Percentiles rank a stretch among this genome's conserved stretches.
Evolutionary conservation across 1,140 invertebrate genomes (phyloP).

Genomic region (Caenorhabditis brenneri): DNA sequence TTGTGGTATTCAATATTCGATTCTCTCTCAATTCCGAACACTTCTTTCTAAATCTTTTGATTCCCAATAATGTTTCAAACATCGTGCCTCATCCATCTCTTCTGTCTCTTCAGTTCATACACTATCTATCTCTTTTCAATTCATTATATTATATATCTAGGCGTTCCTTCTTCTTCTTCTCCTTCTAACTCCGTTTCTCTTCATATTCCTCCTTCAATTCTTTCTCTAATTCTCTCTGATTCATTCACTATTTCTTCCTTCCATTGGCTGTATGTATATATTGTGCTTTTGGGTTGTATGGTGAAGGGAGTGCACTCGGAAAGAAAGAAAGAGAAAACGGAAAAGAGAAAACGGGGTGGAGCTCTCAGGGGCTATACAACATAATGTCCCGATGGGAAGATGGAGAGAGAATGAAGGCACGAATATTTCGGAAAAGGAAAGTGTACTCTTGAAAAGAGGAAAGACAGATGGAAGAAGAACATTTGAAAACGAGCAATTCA

Average conservation of each 20-base stretch:
- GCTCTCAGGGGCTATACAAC: constrained; percentile 16
- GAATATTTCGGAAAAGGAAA: constrained; percentile 4
- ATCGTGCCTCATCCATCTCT: background rate
- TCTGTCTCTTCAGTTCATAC: background rate
- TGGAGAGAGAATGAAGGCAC: background rate
- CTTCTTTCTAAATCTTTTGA: background rate
- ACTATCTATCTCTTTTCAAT: background rate
- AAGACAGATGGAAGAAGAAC: background rate
- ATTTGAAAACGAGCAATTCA: background rate
- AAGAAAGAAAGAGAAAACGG: background rate
- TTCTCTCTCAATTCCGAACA: too few species aligned
- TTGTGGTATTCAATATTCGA: too few species aligned
- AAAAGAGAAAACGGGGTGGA: background rate
- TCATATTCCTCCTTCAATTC: background rate
- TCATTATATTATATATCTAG: constrained; percentile 24
- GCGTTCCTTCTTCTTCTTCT: background rate
- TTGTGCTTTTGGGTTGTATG: constrained; percentile 38
- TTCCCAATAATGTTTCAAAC: constrained; percentile 25
- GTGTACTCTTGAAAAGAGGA: background rate
- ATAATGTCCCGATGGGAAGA: constrained; percentile 3
- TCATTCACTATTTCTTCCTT: background rate
- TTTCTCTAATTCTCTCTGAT: background rate
- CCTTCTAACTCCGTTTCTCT: background rate
- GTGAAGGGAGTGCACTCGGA: background rate
- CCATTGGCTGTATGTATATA: constrained; percentile 26